Percentiles rank a stretch among this genome's conserved stretches.
Evolutionary conservation across 2,888 invertebrate genomes (phyloP).

Genomic region (Auanema freiburgensis): DNA sequence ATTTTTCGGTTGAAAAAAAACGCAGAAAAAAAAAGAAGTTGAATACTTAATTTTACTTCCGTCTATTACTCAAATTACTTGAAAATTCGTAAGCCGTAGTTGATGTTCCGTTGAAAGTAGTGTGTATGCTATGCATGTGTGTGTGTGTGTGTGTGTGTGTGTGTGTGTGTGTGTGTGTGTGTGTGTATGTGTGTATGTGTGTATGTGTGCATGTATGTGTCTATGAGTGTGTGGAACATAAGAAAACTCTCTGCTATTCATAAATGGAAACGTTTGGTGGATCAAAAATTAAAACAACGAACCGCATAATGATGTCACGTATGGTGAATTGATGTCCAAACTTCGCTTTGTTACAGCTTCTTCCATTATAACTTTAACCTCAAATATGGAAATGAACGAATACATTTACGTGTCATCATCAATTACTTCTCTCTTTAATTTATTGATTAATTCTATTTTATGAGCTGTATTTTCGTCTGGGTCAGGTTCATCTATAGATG

Average conservation of each 20-base stretch:
- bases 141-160: not conserved
- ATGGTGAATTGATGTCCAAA: constrained; percentile 87
- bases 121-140: no score
- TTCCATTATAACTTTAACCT: constrained; percentile 94
- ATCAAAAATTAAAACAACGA: constrained; percentile 11
- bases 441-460: constrained; percentile 41
- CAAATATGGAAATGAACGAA: not conserved
- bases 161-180: not conserved
- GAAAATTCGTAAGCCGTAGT: no score
- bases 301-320: constrained; percentile 81
- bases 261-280: not conserved
- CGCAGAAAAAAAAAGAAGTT: no score
- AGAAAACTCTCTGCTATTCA: not conserved
- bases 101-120: no score
- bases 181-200: not conserved
- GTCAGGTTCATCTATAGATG: constrained; percentile 39
- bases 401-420: not conserved
- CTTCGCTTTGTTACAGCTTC: constrained; percentile 89
- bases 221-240: not conserved
- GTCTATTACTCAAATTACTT: no score
- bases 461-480: constrained; percentile 30
- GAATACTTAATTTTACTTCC: no score
- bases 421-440: constrained; percentile 44
- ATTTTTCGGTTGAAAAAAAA: no score
- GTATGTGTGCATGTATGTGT: not conserved